Evolutionary conservation across 2,113 vertebrate species (phyloP), one percentile per base, ranked within the genome.

Genomic region (Dendrocopos noguchii): DNA sequence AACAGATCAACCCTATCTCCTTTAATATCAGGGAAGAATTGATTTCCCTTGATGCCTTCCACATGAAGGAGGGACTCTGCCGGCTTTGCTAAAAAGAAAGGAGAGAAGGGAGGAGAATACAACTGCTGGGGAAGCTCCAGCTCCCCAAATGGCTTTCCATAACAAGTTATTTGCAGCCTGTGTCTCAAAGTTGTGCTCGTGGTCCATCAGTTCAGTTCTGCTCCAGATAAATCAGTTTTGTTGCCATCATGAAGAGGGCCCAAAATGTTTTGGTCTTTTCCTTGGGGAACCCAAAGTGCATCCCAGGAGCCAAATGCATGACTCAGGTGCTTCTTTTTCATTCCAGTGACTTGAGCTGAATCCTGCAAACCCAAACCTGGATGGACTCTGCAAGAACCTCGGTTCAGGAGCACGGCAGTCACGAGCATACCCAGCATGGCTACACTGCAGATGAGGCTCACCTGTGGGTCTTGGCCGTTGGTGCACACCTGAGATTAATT

Each of bases 361-460:
- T 0, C 2, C 68, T n/a, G 29, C 70, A 24, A 22, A 72, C 8
- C 53, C 74, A 19, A 19, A 52, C 75, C 80, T 6, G 47, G 59
- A 21, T 0, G 8, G 83, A 5, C 44, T 18, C 22, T 0, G 70
- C 46, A 8, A 28, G 34, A 57, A 17, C 3, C 66, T 33, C 31
- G 15, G 63, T 3, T 10, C 57, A 1, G 44, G 15, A 59, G 39
- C 70, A 31, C n/a, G 28, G 70, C 34, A 39, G 21, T 36, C 56
- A 9, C n/a, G 7, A 53, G 67, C 17, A 1, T 42, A 0, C 4
- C 2, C 70, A 5, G 42, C 70, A 1, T 0, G 65, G 66, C 61
- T 11, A 1, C 1, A 3, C 5, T 7, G 2, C 73, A 53, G 73
- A 73, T 70, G 31, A 2, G 10, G 1, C 55, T 2, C 28, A 4